phyloP scores from a whole-genome alignment of 1,140 invertebrate genomes.

The Harlomillsia oculata region DNA sequence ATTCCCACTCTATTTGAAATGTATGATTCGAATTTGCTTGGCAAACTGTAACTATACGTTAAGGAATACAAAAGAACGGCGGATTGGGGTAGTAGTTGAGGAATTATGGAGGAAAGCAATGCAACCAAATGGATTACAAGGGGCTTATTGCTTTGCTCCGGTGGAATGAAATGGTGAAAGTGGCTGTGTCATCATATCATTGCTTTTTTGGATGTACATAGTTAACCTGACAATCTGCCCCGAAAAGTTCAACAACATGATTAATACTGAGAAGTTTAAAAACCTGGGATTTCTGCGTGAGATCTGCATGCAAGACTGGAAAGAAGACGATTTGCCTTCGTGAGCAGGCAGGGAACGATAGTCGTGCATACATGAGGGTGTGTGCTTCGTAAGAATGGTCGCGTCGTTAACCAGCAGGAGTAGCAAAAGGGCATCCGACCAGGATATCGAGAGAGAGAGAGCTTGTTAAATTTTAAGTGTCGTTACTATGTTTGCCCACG shows the following conservation, averaged over 20 bases:
- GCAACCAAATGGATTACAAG: no score
- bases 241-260: conserved; percentile 17
- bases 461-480: conserved; percentile 34
- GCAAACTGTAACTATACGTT: no score
- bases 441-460: conserved; percentile 23
- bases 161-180: no score
- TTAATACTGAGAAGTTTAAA: conserved; percentile 22
- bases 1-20: no score
- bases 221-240: background rate
- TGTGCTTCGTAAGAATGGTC: background rate
- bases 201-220: no score
- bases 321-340: no score
- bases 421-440: background rate
- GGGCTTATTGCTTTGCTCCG: no score
- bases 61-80: background rate
- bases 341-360: background rate
- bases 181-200: no score
- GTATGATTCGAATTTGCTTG: no score
- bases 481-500: conserved; percentile 33
- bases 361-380: background rate
- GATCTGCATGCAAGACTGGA: no score
- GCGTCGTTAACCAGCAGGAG: background rate
- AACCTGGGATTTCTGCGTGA: conserved; percentile 13
- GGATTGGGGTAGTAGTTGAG: background rate
- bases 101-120: no score